Evolutionary conservation across 2,113 vertebrate genomes (phyloP), one percentile per base, ranked within the genome.

Genomic region (Boleophthalmus pectinirostris): DNA sequence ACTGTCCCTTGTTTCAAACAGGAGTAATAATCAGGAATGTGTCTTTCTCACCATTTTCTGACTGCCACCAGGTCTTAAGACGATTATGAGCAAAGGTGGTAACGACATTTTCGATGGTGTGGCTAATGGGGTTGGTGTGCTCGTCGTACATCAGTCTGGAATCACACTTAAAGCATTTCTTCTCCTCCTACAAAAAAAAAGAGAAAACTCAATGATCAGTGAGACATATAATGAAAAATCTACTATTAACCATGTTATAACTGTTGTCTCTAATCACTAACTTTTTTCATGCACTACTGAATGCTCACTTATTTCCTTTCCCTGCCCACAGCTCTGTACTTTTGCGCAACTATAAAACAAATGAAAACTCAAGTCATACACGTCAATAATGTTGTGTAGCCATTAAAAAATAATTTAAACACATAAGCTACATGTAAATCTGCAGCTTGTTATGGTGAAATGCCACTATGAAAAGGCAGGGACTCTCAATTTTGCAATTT

Each of bases 31-130:
- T 45, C 38, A 24, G 51, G 60, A 69, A 21, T 71, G 11, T 43
- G n/a, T 7, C 24, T 33, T 8, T 66, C 93, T 45, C 93, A 98
- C 97, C 97, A 35, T 95, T 98, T 92, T 97, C 95, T 0, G 97
- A 98, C 84, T 98, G 97, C 97, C 97, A 99, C 97, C 97, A 99
- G 76, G 97, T 95, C 89, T 97, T 96, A 45, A 98, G 94, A 66
- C 97, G 97, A 84, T 98, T 97, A 64, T 92, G 95, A 70, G 91
- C 95, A 0, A 98, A 99, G 0, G 95, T 95, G 23, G 97, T 98
- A 87, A 98, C 96, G 2, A 99, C 94, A 12, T 98, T 97, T 89
- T 97, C 96, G 77, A 98, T 95, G 56, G 92, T 93, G 89, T 99
- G 97, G 90, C 97, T 98, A 86, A 90, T 85, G 20, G 91, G 90